Percentiles rank a stretch among this genome's conserved stretches.
phyloP scores from a whole-genome alignment of 2,113 vertebrate genomes.

The Gorilla gorilla region DNA sequence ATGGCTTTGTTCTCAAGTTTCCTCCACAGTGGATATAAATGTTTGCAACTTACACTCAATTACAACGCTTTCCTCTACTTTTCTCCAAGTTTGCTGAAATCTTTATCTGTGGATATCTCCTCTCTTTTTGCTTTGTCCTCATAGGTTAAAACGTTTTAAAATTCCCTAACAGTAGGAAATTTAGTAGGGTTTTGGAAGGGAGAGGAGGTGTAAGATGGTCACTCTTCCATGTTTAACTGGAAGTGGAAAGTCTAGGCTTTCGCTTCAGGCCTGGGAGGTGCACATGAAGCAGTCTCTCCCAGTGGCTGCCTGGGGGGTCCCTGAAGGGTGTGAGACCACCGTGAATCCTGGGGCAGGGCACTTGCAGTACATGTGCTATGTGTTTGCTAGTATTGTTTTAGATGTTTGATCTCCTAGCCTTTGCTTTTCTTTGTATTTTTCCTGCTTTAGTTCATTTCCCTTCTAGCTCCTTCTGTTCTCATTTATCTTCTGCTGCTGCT shows the following conservation, averaged over 20 bases:
- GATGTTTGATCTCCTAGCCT: too few relatives aligned
- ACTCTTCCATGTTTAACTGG: background rate
- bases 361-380: background rate
- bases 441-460: background rate
- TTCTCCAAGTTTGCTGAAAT: background rate
- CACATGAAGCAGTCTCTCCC: rapidly evolving
- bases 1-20: background rate
- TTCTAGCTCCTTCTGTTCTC: background rate
- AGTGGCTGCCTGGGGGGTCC: background rate
- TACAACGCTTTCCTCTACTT: background rate
- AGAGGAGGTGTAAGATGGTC: background rate
- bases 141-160: background rate
- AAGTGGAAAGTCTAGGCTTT: background rate
- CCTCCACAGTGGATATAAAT: background rate
- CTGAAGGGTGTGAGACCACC: background rate
- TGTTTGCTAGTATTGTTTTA: background rate
- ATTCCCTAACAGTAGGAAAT: background rate
- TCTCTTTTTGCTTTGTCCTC: background rate
- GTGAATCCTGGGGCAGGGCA: background rate
- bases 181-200: background rate
- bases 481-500: background rate
- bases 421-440: background rate
- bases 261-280: background rate
- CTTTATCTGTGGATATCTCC: background rate
- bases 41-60: background rate